A percentile compares a stretch with the other conserved stretches of the same genome.
phyloP scores from a whole-genome alignment of 2,888 invertebrate genomes.

The Anthophora plumipes region DNA sequence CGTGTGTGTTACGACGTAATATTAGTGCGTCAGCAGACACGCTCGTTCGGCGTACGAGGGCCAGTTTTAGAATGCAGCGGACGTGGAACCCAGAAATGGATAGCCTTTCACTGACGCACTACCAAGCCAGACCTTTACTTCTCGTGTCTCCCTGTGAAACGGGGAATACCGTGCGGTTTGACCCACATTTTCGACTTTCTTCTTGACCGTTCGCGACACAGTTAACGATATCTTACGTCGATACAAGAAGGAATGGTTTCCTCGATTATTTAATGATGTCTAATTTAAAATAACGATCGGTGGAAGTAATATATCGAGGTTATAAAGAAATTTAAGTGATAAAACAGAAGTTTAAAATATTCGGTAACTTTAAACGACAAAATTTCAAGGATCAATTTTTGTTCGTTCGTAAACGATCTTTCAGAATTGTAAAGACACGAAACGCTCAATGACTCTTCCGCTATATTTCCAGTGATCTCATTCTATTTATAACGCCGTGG shows the following conservation, averaged over 20 bases:
- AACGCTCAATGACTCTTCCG: neutral
- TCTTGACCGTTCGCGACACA: neutral
- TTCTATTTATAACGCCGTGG: neutral
- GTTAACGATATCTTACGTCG: neutral
- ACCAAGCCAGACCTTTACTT: constrained; percentile 8
- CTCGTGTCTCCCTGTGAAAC: constrained; percentile 1
- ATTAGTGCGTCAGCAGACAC: constrained; percentile 20
- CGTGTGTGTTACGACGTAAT: constrained; percentile 7
- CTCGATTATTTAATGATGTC: neutral
- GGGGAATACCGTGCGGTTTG: constrained; percentile 51
- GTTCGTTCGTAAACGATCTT: neutral
- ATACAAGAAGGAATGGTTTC: neutral
- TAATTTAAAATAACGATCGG: too few relatives aligned
- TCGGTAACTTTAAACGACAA: too few relatives aligned
- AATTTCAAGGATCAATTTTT: too few relatives aligned
- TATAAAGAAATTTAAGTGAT: too few relatives aligned
- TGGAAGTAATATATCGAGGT: too few relatives aligned
- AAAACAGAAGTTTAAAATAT: too few relatives aligned
- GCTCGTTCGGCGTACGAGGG: neutral
- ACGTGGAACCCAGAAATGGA: constrained; percentile 30
- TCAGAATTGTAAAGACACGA: too few relatives aligned
- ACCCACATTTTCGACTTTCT: constrained; percentile 32
- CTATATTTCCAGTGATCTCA: neutral
- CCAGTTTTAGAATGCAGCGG: constrained; percentile 39
- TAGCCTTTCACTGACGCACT: constrained; percentile 64